Conservation (phyloP, 2,113 vertebrate genomes). For the Orthonyx spaldingii region DNA sequence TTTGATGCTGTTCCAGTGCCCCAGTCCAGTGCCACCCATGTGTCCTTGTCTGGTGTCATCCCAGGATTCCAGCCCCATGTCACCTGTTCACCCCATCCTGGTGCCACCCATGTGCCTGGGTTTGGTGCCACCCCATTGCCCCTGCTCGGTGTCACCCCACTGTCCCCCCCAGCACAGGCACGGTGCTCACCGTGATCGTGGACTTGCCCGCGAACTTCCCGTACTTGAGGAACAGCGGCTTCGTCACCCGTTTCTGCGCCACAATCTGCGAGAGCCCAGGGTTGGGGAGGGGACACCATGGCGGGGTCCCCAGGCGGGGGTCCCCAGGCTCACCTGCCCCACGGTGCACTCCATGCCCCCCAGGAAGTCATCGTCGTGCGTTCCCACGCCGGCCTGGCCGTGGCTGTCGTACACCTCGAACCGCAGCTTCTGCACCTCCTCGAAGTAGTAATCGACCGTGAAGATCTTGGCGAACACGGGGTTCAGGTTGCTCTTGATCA, state of each 20-base stretch:
- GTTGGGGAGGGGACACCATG: fast-evolving
- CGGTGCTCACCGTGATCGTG: slow-evolving; percentile 83
- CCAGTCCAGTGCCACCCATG: background rate
- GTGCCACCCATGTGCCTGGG: background rate
- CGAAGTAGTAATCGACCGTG: slow-evolving; percentile 89
- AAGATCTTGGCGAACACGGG: slow-evolving; percentile 92
- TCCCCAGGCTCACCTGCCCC: slow-evolving; percentile 79
- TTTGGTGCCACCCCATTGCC: background rate
- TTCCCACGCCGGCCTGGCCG: slow-evolving; percentile 80
- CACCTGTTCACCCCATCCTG: background rate
- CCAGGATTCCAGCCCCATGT: background rate
- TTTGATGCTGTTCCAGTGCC: background rate
- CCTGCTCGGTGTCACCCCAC: background rate
- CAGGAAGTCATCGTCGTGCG: slow-evolving; percentile 88
- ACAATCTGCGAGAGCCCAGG: slow-evolving; percentile 78
- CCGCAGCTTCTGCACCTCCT: slow-evolving; percentile 93
- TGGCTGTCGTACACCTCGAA: slow-evolving; percentile 94
- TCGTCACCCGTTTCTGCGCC: slow-evolving; percentile 91
- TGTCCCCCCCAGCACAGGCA: background rate
- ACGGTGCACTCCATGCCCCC: slow-evolving; percentile 91
- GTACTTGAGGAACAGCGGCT: slow-evolving; percentile 85
- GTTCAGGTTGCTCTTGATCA: slow-evolving; percentile 93
- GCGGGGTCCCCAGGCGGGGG: fast-evolving
- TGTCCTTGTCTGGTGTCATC: background rate
- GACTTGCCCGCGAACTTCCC: slow-evolving; percentile 93